phyloP scores from a whole-genome alignment of 2,888 invertebrate species.

The Caenorhabditis auriculariae region DNA sequence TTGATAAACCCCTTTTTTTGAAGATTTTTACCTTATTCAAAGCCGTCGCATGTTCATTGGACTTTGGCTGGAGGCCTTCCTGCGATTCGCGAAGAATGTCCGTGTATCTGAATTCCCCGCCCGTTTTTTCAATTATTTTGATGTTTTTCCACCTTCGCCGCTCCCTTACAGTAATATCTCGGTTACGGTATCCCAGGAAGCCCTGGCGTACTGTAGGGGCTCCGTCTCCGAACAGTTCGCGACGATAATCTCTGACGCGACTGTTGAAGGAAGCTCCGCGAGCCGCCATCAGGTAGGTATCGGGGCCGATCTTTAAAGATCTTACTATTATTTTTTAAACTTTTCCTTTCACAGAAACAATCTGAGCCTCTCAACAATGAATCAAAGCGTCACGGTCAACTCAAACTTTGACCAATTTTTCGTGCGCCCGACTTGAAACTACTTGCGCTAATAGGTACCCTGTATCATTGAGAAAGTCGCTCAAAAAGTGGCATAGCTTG shows the following conservation, averaged over 20 bases:
- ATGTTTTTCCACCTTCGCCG: slow-evolving; percentile 37
- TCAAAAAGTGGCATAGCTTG: too few species aligned
- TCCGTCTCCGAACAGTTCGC: slow-evolving; percentile 57
- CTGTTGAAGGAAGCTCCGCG: slow-evolving; percentile 91
- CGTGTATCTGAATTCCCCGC: slow-evolving; percentile 29
- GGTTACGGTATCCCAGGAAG: slow-evolving; percentile 56
- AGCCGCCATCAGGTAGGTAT: slow-evolving; percentile 89
- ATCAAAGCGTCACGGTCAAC: too few species aligned
- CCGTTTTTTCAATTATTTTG: not conserved
- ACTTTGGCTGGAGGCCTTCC: slow-evolving; percentile 30
- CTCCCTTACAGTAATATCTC: slow-evolving; percentile 62
- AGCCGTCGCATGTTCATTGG: slow-evolving; percentile 25
- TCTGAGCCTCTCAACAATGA: too few species aligned
- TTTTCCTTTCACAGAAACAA: too few species aligned
- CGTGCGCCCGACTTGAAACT: too few species aligned
- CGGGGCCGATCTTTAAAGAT: slow-evolving; percentile 82
- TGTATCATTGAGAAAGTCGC: too few species aligned
- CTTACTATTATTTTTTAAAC: too few species aligned
- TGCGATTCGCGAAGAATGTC: slow-evolving; percentile 46
- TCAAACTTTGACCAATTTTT: too few species aligned
- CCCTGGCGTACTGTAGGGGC: slow-evolving; percentile 55
- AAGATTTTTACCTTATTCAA: slow-evolving; percentile 10
- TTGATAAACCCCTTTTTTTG: not conserved
- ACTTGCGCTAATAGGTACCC: too few species aligned
- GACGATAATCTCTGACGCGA: slow-evolving; percentile 61